Base-by-base conservation (phyloP, 1,140 invertebrate genomes). In the Mycetomoellerius zeteki region DNA sequence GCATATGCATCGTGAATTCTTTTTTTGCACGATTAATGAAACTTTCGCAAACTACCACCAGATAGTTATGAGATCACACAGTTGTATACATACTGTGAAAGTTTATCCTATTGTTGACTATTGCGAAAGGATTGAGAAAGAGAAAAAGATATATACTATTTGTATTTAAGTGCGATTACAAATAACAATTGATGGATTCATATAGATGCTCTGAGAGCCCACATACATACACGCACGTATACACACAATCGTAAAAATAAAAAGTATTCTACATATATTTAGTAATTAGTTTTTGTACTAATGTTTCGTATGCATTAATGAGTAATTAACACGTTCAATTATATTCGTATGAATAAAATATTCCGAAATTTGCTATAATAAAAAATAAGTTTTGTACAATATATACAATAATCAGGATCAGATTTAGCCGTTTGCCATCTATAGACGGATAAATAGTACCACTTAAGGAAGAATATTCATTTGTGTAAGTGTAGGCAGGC, bases 231-330 rank as follows among this genome's bases (percentile, higher is more conserved):
- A 58, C 50, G 16, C 50, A 54, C 19, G 8, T 27, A 73, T 16
- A 21, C 30, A 75, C 21, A 21, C 37, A 86, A 86, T 85, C 76
- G 84, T 76, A 91, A 89, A 86, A 89, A 85, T 76, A 77, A 88
- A 27, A 71, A 43, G 24, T 58, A 56, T n/a, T 24, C 86, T 93
- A 90, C 58, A 91, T 85, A 92, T 85, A 88, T 89, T 91, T 89
- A 90, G 30, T 90, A 84, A 89, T 91, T 43, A 43, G 37, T 43
- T 43, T 93, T 93, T 93, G 90, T 93, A 93, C 92, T 92, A 92
- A 90, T 84, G 30, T 81, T 86, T 81, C 60, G 30, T 27, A 86
- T 37, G 77, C 24, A 16, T 86, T 81, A 86, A 67, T 30, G 47
- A 80, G 19, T 81, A 33, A 71, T 71, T 58, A 71, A 81, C 33